These are phyloP conservation scores for Dynastes grantii DNA, from an alignment of 2,888 invertebrate genomes.

Conservation along the genomic window DNA sequence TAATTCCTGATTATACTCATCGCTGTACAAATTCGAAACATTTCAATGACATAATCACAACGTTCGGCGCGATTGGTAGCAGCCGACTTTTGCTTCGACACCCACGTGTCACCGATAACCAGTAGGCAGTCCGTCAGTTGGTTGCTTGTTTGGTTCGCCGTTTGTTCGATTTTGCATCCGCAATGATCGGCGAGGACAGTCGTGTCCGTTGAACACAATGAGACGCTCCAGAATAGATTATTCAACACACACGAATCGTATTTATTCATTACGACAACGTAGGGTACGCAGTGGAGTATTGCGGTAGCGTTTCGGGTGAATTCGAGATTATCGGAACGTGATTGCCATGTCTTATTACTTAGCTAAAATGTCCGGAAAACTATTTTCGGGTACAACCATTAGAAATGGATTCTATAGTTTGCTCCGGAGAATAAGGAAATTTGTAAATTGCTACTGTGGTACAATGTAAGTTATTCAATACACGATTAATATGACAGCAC, in stretches of 20 bases:
- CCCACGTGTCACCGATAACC: conserved; percentile 23
- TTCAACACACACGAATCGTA: background rate
- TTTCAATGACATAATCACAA: conserved; percentile 34
- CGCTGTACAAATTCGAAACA: conserved; percentile 17
- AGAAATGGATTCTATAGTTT: conserved; percentile 28
- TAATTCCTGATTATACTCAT: conserved; percentile 34
- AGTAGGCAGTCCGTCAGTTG: conserved; percentile 15
- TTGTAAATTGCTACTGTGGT: conserved; percentile 4
- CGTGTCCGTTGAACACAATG: conserved; percentile 4
- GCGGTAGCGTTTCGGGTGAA: background rate
- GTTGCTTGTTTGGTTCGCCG: conserved; percentile 2
- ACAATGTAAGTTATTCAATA: conserved; percentile 26
- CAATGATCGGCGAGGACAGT: conserved; percentile 4
- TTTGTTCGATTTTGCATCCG: conserved; percentile 2
- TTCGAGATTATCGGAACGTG: background rate
- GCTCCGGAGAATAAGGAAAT: conserved; percentile 18
- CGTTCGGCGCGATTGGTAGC: conserved; percentile 12
- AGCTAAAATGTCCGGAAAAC: conserved; percentile 14
- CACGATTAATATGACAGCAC: background rate
- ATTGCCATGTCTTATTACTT: conserved; percentile 2
- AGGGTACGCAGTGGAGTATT: background rate
- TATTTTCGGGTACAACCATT: conserved; percentile 6
- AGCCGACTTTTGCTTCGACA: conserved; percentile 23
- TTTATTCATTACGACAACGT: background rate
- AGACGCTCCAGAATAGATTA: background rate